Evolutionary conservation across 2,888 invertebrate genomes (phyloP).

Genomic region (Hypomecis atomaria): DNA sequence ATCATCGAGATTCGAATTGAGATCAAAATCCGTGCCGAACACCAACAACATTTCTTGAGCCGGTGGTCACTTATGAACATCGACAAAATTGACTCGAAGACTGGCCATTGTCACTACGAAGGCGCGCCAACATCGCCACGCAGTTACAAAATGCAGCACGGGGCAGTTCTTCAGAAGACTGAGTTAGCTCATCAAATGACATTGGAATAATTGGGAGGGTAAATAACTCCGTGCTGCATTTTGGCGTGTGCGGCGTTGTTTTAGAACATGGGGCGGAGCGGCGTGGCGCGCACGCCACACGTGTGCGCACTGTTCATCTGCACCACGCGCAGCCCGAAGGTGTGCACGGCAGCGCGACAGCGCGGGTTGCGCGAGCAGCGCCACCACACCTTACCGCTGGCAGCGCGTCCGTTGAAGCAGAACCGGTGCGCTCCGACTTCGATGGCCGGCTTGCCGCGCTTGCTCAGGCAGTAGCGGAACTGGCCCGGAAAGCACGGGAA

Average conservation of each 20-base stretch:
- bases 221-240: slow-evolving; percentile 11
- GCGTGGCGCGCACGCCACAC: slow-evolving; percentile 79
- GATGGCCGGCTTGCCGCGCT: slow-evolving; percentile 79
- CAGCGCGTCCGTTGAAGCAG: slow-evolving; percentile 80
- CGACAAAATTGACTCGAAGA: slow-evolving; percentile 59
- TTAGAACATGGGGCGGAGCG: slow-evolving; percentile 78
- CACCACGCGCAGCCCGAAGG: slow-evolving; percentile 77
- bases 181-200: not conserved
- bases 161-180: not conserved
- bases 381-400: slow-evolving; percentile 82
- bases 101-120: slow-evolving; percentile 20
- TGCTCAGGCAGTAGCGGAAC: slow-evolving; percentile 80
- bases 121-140: slow-evolving; percentile 6
- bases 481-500: slow-evolving; percentile 80
- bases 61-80: slow-evolving; percentile 58
- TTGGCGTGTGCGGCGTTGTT: not conserved
- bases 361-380: slow-evolving; percentile 79
- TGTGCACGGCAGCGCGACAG: slow-evolving; percentile 79
- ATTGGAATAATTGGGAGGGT: not conserved
- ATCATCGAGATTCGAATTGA: slow-evolving; percentile 50
- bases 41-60: slow-evolving; percentile 64
- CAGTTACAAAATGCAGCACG: slow-evolving; percentile 4
- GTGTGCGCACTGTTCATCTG: slow-evolving; percentile 82
- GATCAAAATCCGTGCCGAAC: slow-evolving; percentile 73
- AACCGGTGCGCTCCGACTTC: slow-evolving; percentile 81